Conservation (phyloP, 1,140 invertebrate genomes). For the Drosophila ironensis region DNA sequence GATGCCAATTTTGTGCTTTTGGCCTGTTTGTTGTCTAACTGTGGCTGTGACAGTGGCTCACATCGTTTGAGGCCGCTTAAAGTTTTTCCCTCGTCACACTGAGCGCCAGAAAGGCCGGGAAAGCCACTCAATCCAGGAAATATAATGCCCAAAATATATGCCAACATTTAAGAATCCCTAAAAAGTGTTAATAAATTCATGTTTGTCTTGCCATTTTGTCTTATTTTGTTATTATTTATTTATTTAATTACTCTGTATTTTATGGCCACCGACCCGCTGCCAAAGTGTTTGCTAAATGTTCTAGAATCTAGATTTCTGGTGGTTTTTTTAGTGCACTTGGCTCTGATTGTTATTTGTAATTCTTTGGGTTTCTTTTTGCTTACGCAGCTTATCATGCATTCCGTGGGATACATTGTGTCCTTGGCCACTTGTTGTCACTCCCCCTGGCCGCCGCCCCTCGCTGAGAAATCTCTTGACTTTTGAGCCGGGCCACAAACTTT, state of each 20-base stretch:
- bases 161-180: too few species aligned
- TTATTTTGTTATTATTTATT: too few species aligned
- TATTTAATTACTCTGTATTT: too few species aligned
- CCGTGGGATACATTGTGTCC: conserved; percentile 31
- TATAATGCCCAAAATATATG: not conserved
- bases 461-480: conserved; percentile 32
- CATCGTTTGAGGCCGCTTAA: conserved; percentile 53
- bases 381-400: conserved; percentile 58
- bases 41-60: conserved; percentile 65
- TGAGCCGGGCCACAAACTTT: conserved; percentile 55
- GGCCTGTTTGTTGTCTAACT: conserved; percentile 28
- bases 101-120: too few species aligned
- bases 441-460: not conserved
- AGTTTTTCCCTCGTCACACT: conserved; percentile 18
- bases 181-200: too few species aligned
- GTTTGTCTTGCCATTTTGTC: too few species aligned
- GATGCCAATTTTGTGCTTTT: conserved; percentile 57
- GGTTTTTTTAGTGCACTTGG: not conserved
- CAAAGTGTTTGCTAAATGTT: too few species aligned
- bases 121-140: too few species aligned
- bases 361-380: conserved; percentile 40
- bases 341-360: not conserved
- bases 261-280: too few species aligned
- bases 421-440: conserved; percentile 64
- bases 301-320: not conserved